phyloP scores from a whole-genome alignment of 2,888 invertebrate genomes.

The Adineta ricciae region DNA sequence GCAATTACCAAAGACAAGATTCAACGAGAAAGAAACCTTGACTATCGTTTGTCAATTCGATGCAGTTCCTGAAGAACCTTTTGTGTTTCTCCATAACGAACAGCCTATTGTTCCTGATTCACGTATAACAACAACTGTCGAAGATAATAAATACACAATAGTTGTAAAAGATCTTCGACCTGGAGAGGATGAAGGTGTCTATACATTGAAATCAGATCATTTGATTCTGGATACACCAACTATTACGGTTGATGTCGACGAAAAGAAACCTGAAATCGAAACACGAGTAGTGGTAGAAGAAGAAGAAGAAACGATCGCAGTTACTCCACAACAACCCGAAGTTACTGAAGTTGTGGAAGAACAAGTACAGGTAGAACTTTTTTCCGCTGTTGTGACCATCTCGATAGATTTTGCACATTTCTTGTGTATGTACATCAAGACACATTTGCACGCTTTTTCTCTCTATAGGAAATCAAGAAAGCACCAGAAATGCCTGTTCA shows the following conservation, averaged over 20 bases:
- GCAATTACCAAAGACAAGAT: background rate
- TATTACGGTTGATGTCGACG: background rate
- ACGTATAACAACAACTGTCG: background rate
- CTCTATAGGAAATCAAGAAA: too few relatives aligned
- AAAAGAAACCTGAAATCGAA: background rate
- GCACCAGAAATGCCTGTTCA: too few relatives aligned
- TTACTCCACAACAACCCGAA: too few relatives aligned
- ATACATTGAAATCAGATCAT: background rate
- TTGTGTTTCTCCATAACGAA: background rate
- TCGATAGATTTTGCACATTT: too few relatives aligned
- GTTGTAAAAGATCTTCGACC: background rate
- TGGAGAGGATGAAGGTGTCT: background rate
- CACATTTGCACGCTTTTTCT: too few relatives aligned
- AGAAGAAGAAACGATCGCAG: too few relatives aligned
- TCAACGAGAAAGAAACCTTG: background rate
- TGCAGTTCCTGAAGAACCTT: background rate
- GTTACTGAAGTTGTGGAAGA: too few relatives aligned
- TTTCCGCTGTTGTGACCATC: too few relatives aligned
- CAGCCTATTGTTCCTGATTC: background rate
- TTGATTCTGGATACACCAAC: background rate
- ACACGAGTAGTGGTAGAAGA: too few relatives aligned
- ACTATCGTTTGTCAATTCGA: background rate
- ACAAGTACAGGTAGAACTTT: too few relatives aligned
- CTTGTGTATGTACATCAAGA: too few relatives aligned
- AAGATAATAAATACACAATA: constrained; percentile 11